phyloP scores from a whole-genome alignment of 2,888 invertebrate species.

The Lucinisca nassula region DNA sequence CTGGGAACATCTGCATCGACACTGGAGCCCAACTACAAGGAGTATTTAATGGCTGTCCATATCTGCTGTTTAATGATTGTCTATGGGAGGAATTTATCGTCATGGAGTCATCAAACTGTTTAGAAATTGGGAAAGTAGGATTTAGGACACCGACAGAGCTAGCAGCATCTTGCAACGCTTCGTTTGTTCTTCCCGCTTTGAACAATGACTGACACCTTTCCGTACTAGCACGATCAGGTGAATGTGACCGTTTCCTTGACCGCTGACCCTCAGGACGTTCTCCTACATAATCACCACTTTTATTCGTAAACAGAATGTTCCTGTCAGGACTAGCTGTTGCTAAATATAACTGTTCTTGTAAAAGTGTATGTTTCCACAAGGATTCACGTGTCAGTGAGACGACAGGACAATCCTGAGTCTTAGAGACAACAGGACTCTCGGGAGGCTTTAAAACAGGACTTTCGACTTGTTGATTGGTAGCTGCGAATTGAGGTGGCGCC shows the following conservation, averaged over 20 bases:
- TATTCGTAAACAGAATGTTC: constrained; percentile 64
- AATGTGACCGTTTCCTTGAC: constrained; percentile 57
- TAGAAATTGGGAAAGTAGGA: constrained; percentile 55
- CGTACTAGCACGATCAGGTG: constrained; percentile 53
- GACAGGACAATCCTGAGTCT: constrained; percentile 43
- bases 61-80: background rate
- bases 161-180: constrained; percentile 1
- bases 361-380: constrained; percentile 75
- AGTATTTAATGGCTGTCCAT: background rate
- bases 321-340: constrained; percentile 76
- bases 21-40: constrained; percentile 24
- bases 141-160: constrained; percentile 41
- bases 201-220: constrained; percentile 21
- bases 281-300: constrained; percentile 42
- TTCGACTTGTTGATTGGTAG: background rate
- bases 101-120: background rate
- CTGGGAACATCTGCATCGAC: constrained; percentile 62
- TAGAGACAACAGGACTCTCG: constrained; percentile 27
- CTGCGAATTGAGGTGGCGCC: background rate
- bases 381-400: constrained; percentile 76
- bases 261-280: background rate
- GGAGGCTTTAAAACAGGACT: background rate
- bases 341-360: constrained; percentile 77
- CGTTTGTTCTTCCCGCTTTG: constrained; percentile 54
- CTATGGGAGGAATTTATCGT: background rate